Evolutionary conservation across 53 echinoderm and acorn worm genomes (phyloP).

Genomic region (Temnopleurus reevesii): DNA sequence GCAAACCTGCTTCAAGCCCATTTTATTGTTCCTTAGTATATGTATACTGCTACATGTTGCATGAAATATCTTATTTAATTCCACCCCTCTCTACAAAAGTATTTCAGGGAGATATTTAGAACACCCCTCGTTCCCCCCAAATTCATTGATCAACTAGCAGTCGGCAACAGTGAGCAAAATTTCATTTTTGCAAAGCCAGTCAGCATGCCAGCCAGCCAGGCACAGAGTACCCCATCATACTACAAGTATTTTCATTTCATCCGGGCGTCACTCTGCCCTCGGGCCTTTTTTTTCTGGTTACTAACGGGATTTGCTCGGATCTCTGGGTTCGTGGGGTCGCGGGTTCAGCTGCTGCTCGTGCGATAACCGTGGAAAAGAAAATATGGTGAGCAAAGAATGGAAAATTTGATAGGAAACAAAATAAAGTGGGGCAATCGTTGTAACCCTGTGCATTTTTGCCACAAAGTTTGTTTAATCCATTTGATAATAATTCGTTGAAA

Average conservation of each 20-base stretch:
- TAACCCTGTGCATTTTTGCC: background rate
- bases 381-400: background rate
- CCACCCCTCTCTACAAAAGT: too few species aligned
- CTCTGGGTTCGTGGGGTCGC: conserved; percentile 40
- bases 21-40: too few species aligned
- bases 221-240: conserved; percentile 17
- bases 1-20: too few species aligned
- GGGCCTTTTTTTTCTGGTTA: conserved; percentile 56
- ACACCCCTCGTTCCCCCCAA: too few species aligned
- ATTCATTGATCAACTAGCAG: background rate
- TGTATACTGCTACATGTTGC: too few species aligned
- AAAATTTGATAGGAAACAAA: background rate
- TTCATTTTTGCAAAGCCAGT: conserved; percentile 39
- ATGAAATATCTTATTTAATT: too few species aligned
- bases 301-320: conserved; percentile 53
- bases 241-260: conserved; percentile 61
- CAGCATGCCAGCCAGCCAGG: conserved; percentile 12
- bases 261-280: conserved; percentile 50
- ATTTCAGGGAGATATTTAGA: too few species aligned
- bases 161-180: conserved; percentile 54
- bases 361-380: conserved; percentile 52
- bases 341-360: conserved; percentile 59
- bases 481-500: too few species aligned
- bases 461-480: background rate
- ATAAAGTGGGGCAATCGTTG: background rate